Base-by-base conservation (phyloP, 2,888 invertebrate species). In the Polylopha cassiicola region DNA sequence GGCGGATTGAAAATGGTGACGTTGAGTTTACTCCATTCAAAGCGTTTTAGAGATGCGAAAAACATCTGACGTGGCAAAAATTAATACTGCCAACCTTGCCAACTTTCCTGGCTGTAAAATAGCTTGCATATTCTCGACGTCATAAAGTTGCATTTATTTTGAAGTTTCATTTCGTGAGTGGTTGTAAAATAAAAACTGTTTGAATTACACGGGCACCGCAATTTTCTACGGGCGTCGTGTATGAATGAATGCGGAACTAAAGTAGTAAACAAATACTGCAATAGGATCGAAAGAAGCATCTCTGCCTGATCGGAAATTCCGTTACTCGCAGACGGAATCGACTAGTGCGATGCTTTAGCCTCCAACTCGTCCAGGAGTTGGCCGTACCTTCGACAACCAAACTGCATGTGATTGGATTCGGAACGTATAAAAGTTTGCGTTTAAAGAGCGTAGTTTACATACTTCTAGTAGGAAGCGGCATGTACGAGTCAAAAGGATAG, bases 291-390 rank as follows among this genome's bases (percentile, higher is more conserved):
- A 70, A 71, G 71, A 64, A 69, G 55, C 58, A 51, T 53, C 53
- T 50, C 58, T 48, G 57, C 56, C 66, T 73, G 78, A 81, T 82
- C 71, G 72, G 60, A 63, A 73, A 82, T 82, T 82, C 81, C 54
- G 76, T 82, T 79, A 73, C 68, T 62, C 69, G 69, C 73, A 78
- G 63, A 84, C 73, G 66, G 81, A 82, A 81, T 82, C 55, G 63
- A 58, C 64, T 65, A 79, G 74, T 67, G 61, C 64, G 29, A 21
- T 45, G 52, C 49, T 44, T n/a, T n/a, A n/a, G n/a, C n/a, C n/a
- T 65, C 61, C 60, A 61, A 61, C 63, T 65, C 51, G 46, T 50
- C 55, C 44, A 68, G 72, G 61, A 67, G 71, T 72, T 76, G 63
- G 55, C 58, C 48, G 33, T 39, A 52, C 57, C 46, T 52, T 58